phyloP scores from a whole-genome alignment of 2,797 vertebrate species.

The Eremophila alpestris region DNA sequence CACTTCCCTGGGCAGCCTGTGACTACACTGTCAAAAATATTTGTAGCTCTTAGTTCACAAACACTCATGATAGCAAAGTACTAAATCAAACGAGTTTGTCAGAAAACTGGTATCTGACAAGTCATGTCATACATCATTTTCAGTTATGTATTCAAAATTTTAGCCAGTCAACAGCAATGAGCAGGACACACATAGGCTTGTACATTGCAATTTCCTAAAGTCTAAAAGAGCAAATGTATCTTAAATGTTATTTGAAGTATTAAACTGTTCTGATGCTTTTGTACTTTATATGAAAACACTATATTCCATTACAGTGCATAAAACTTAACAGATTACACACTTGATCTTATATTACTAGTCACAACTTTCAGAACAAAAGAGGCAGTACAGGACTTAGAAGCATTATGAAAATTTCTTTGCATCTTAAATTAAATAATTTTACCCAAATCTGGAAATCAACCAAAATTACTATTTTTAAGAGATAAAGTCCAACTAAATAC shows the following conservation, averaged over 20 bases:
- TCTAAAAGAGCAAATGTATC: neutral
- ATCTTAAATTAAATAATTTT: neutral
- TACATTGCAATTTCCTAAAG: neutral
- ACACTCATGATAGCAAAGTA: neutral
- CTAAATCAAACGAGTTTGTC: neutral
- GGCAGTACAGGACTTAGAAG: neutral
- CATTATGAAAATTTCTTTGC: neutral
- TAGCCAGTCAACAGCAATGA: neutral
- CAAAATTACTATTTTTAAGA: neutral
- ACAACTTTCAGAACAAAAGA: neutral
- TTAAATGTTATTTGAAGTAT: neutral
- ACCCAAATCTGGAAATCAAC: neutral
- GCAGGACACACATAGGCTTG: fast-evolving
- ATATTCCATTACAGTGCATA: neutral
- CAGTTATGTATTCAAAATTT: neutral
- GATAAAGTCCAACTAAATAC: neutral
- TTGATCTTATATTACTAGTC: neutral
- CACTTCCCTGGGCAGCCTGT: neutral
- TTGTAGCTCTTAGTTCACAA: neutral
- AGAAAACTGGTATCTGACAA: neutral
- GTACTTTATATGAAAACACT: neutral
- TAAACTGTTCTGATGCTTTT: neutral
- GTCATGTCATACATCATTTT: neutral
- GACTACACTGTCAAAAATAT: neutral
- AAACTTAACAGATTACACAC: neutral